Conservation (phyloP, 1,140 invertebrate genomes). For the Penaeus japonicus region DNA sequence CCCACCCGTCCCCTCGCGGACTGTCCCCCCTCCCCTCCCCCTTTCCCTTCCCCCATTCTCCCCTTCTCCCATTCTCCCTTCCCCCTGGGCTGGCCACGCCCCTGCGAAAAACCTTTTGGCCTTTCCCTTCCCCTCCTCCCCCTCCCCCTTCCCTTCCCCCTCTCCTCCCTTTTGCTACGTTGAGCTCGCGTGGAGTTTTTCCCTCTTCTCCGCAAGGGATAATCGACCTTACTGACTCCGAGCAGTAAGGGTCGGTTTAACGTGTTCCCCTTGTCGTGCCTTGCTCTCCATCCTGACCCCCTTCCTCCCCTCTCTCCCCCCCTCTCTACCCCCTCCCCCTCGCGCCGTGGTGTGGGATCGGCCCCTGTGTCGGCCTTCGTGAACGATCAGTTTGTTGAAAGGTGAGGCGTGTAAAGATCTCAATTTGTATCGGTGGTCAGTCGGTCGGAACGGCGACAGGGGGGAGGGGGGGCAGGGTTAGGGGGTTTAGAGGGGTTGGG, state of each 20-base stretch:
- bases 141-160: not conserved
- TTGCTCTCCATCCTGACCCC: not conserved
- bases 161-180: not conserved
- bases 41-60: not conserved
- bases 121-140: not conserved
- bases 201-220: too few relatives aligned
- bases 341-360: not conserved
- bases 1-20: not conserved
- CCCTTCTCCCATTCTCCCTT: not conserved
- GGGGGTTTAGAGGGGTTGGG: not conserved
- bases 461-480: not conserved
- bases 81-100: not conserved
- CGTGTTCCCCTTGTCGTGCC: too few relatives aligned
- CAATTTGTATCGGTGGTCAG: slow-evolving; percentile 31
- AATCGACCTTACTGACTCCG: too few relatives aligned
- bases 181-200: too few relatives aligned
- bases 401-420: slow-evolving; percentile 25
- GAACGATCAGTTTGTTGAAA: not conserved
- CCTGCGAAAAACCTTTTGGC: too few relatives aligned
- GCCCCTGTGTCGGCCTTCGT: not conserved
- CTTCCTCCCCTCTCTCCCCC: not conserved
- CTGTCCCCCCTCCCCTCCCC: too few relatives aligned
- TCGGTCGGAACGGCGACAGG: not conserved
- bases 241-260: too few relatives aligned
- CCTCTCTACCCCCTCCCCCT: not conserved